Base-by-base conservation (phyloP, 2,797 vertebrate genomes). In the Gymnopithys bicolor region DNA sequence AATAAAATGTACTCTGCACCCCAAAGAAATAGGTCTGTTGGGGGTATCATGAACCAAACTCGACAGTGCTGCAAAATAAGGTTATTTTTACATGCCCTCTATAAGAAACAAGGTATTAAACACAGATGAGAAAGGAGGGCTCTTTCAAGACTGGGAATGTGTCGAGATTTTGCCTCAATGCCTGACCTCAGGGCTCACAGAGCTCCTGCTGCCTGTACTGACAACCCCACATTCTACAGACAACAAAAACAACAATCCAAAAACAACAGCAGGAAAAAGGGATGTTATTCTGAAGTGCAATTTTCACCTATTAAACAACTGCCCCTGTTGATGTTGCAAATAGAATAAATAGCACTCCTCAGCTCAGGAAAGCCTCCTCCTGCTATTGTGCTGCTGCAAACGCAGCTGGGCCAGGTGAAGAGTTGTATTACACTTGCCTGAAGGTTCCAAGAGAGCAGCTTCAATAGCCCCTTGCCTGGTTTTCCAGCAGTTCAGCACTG, bases 71-170 rank as follows among this genome's bases (percentile, higher is more conserved):
- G 64, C 78, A 84, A 92, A 91, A 35, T 46, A 79, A 95, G 58
- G 92, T 80, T 87, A 95, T 74, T 74, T 80, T 88, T 68, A 71
- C 2, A 32, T 35, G 51, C 58, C 37, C 41, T 60, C 88, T 64
- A 80, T 86, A 96, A 94, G 91, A 86, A 95, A 79, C 15, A 73
- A 62, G 52, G 75, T 87, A 94, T 89, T 93, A 95, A 97, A 90
- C 30, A 87, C 12, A 84, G 60, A 92, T 76, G 69, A 93, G 76
- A 94, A 96, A 95, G 71, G 58, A 96, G 81, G 21, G 35, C 33
- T 51, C 51, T 83, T 95, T 89, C 52, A 89, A 70, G 93, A 97
- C 11, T 67, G 84, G 94, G 64, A 69, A 63, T n/a, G 25, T 79
- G 91, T 77, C 56, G 75, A 91, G 84, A 94, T 89, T 96, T 90